Percentiles rank a stretch among this genome's conserved stretches.
These are phyloP conservation scores for Oryzias curvinotus DNA, from an alignment of 2,113 vertebrate species.

Conservation along the genomic window DNA sequence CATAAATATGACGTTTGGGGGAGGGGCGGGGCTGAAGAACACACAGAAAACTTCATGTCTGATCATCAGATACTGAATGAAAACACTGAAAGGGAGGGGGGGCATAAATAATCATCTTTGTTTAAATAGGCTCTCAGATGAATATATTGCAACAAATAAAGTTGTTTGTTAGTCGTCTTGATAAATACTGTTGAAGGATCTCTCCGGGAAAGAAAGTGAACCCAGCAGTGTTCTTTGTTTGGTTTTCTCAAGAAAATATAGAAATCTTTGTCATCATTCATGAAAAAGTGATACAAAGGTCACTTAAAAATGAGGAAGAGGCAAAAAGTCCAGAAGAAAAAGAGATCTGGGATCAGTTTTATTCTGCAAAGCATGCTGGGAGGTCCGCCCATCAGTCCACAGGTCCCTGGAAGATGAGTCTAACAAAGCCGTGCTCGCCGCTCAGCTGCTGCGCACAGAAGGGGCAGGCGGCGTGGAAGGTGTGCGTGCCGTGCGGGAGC, in stretches of 20 bases:
- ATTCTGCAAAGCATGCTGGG: constrained; percentile 23
- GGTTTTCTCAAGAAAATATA: constrained; percentile 79
- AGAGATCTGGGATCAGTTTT: constrained; percentile 9
- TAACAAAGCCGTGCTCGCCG: constrained; percentile 92
- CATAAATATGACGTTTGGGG: constrained; percentile 49
- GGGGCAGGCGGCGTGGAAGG: constrained; percentile 96
- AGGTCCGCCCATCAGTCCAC: constrained; percentile 83
- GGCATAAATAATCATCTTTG: constrained; percentile 74
- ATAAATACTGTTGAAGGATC: constrained; percentile 69
- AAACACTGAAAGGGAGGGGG: constrained; percentile 58
- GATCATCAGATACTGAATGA: constrained; percentile 58
- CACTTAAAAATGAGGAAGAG: constrained; percentile 76
- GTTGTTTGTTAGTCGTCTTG: constrained; percentile 37
- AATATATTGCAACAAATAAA: constrained; percentile 67
- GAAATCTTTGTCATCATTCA: constrained; percentile 71
- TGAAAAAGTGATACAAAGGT: constrained; percentile 80
- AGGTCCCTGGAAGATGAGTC: constrained; percentile 99
- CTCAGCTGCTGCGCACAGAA: constrained; percentile 96
- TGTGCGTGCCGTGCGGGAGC: constrained; percentile 96
- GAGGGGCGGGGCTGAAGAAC: constrained; percentile 37
- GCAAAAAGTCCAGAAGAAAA: constrained; percentile 50
- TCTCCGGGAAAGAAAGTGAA: constrained; percentile 55
- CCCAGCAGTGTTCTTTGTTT: constrained; percentile 61
- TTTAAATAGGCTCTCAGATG: constrained; percentile 69
- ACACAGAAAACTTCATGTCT: constrained; percentile 57